Conservation (phyloP, 2,888 invertebrate species). For the Rhagonycha fulva region DNA sequence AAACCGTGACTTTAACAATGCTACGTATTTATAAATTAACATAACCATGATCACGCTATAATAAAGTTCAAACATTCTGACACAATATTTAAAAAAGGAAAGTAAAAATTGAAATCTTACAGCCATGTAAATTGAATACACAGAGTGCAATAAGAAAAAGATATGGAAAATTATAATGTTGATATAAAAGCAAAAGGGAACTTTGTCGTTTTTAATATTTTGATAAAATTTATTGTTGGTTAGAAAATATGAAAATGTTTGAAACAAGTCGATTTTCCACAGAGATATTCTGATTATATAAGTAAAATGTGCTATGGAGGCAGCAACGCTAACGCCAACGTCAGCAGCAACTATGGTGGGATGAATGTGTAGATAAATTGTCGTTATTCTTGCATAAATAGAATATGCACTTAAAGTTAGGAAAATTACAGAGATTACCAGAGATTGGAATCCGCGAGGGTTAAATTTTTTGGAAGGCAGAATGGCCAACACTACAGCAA, state of each 20-base stretch:
- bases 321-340: not conserved
- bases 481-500: not conserved
- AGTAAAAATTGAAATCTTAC: not conserved
- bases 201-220: not conserved
- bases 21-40: not conserved
- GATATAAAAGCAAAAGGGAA: no score
- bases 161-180: not conserved
- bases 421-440: not conserved
- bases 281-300: not conserved
- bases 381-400: not conserved
- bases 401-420: not conserved
- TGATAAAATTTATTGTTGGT: not conserved
- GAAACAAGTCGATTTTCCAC: not conserved
- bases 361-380: not conserved
- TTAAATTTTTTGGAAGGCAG: not conserved
- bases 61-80: not conserved
- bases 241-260: not conserved
- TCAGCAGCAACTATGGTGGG: not conserved
- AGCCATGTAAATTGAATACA: not conserved
- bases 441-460: not conserved
- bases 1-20: not conserved
- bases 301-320: not conserved
- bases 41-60: conserved; percentile 1
- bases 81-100: not conserved
- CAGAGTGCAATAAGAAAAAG: not conserved